phyloP scores from a whole-genome alignment of 2,113 vertebrate genomes.

The Mesembrinibis cayennensis region DNA sequence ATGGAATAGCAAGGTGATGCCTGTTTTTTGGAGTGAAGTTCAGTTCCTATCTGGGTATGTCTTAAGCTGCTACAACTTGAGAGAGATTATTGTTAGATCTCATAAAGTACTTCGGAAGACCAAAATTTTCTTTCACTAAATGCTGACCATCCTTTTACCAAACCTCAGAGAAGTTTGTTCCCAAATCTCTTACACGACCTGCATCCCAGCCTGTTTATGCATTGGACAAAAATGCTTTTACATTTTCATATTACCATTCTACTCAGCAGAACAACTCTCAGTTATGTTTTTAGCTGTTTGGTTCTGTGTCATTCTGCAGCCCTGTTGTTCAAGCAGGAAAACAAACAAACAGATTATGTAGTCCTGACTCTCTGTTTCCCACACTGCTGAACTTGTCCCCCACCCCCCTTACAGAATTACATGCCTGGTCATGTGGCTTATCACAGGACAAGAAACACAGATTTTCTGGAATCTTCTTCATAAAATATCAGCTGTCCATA shows the following conservation, averaged over 20 bases:
- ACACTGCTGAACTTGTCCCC: conserved; percentile 1
- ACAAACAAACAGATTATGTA: conserved; percentile 31
- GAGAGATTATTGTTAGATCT: background rate
- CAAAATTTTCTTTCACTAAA: background rate
- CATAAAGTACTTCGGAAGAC: background rate
- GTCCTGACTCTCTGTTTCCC: conserved; percentile 32
- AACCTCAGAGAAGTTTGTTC: background rate
- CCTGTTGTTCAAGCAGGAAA: conserved; percentile 15
- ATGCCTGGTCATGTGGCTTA: conserved; percentile 11
- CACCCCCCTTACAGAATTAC: background rate
- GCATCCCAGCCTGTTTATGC: background rate
- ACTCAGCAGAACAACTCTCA: background rate
- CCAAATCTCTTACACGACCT: background rate
- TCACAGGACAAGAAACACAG: conserved; percentile 8
- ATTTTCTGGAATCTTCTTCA: background rate
- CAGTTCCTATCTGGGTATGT: background rate
- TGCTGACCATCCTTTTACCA: background rate
- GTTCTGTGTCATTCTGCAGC: background rate
- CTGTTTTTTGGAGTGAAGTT: background rate
- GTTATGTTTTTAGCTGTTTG: background rate
- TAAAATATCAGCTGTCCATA: background rate
- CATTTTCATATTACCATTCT: background rate
- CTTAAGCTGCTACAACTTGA: background rate
- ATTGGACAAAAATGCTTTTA: background rate
- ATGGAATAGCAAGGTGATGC: background rate